Evolutionary conservation across 2,113 vertebrate genomes (phyloP), one percentile per base, ranked within the genome.

Genomic region (Nothoprocta perdicaria): DNA sequence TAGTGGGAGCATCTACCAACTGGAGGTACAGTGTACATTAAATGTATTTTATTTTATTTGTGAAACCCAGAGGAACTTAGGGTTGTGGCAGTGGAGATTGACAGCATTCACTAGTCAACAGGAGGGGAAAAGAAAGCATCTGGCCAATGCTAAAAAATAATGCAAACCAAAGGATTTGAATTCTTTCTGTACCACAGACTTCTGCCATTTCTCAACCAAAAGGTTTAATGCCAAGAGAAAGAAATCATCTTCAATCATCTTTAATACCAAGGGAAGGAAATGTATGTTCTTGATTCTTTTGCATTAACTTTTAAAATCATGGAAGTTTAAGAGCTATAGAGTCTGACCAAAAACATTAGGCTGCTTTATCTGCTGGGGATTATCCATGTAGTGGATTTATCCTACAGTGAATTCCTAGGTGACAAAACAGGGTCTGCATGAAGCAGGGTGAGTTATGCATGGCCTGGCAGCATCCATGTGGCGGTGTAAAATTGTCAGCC

Each of bases 1-100:
- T 99, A 80, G 99, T 99, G 53, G 99, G 99, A 97, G 98, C 97
- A 73, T 99, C 99, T 62, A 98, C 98, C 41, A 98, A 99, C 97
- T 99, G 99, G 99, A 99, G 98, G 99, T 99, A 99, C 53, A 91
- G 58, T 89, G 80, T 74, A 12, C 62, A 82, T 86, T 85, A 53
- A 78, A 38, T 74, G 17, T 84, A 18, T 81, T 87, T 80, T 89
- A 67, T 53, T 93, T 87, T 18, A 12, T 88, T 69, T 91, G 45
- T 84, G 41, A 69, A 78, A 83, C 10, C 17, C 48, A 61, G 29
- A 9, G 60, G 61, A 77, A 11, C 60, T 77, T 33, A 29, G 38
- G 10, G 11, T 35, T 79, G 46, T 58, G 16, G 6, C 10, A n/a
- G 33, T 79, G 17, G 14, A 35, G 65, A 31, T 72, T 71, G 35